Evolutionary conservation across 2,113 vertebrate genomes (phyloP).

Genomic region (Ceyx cyanopectus): DNA sequence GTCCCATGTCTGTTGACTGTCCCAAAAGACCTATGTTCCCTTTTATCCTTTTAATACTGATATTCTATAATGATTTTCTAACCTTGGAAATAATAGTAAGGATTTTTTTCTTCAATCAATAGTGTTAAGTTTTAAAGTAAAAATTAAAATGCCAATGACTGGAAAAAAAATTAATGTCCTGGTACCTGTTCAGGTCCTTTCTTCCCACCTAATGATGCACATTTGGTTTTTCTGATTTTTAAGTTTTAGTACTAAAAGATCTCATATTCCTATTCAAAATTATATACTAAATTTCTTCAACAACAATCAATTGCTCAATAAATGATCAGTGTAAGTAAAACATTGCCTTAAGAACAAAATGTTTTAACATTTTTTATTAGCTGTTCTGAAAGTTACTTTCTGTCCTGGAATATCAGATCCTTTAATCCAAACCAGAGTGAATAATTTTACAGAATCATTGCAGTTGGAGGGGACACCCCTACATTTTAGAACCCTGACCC

Average conservation of each 20-base stretch:
- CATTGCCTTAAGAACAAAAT: not conserved
- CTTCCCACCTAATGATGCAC: not conserved
- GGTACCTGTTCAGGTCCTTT: not conserved
- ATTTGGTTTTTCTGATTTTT: not conserved
- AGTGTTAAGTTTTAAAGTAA: not conserved
- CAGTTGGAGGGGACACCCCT: no score
- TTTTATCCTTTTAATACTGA: not conserved
- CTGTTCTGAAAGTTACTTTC: not conserved
- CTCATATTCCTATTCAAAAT: not conserved
- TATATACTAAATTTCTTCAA: not conserved
- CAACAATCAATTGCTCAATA: not conserved
- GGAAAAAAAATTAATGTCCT: not conserved
- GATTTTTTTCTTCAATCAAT: not conserved
- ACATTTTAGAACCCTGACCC: no score
- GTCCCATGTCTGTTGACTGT: not conserved
- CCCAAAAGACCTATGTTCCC: not conserved
- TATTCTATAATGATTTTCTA: not conserved
- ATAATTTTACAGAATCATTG: not conserved
- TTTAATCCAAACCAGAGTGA: not conserved
- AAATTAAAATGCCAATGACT: not conserved
- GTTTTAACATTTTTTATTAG: not conserved
- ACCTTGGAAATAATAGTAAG: not conserved
- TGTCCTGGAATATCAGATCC: not conserved
- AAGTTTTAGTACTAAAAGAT: not conserved
- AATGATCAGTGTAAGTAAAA: not conserved